phyloP scores from a whole-genome alignment of 2,888 invertebrate genomes.

The Andrena marginata region DNA sequence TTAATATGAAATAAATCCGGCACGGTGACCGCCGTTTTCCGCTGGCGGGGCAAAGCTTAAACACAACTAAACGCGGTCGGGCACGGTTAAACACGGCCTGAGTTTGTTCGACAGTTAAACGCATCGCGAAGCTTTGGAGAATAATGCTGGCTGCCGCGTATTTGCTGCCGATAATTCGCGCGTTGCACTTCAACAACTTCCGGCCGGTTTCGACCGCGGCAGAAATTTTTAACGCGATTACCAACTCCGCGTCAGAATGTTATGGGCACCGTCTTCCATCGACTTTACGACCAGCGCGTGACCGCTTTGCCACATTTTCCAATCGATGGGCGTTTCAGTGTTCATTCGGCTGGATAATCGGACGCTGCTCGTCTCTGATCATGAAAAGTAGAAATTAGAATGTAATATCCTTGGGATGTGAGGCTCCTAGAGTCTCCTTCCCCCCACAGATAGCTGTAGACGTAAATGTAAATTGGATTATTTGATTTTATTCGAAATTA shows the following conservation, averaged over 20 bases:
- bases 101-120: constrained; percentile 41
- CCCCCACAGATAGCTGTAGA: too few relatives aligned
- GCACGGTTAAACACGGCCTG: constrained; percentile 24
- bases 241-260: too few relatives aligned
- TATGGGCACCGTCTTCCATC: too few relatives aligned
- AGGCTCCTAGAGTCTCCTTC: too few relatives aligned
- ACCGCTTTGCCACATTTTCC: too few relatives aligned
- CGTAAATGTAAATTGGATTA: too few relatives aligned
- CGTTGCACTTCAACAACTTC: constrained; percentile 7
- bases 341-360: too few relatives aligned
- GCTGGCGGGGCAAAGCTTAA: constrained; percentile 15
- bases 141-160: constrained; percentile 28
- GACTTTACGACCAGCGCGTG: too few relatives aligned
- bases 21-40: constrained; percentile 30
- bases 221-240: not conserved
- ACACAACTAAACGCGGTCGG: constrained; percentile 35
- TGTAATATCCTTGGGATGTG: too few relatives aligned
- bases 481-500: constrained; percentile 1
- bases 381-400: too few relatives aligned
- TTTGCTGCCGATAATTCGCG: constrained; percentile 26
- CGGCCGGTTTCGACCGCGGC: not conserved
- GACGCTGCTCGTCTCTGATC: too few relatives aligned
- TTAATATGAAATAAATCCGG: constrained; percentile 68
- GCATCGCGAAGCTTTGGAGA: constrained; percentile 36
- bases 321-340: too few relatives aligned